phyloP scores from a whole-genome alignment of 2,113 vertebrate species.

The Tupaia chinensis region DNA sequence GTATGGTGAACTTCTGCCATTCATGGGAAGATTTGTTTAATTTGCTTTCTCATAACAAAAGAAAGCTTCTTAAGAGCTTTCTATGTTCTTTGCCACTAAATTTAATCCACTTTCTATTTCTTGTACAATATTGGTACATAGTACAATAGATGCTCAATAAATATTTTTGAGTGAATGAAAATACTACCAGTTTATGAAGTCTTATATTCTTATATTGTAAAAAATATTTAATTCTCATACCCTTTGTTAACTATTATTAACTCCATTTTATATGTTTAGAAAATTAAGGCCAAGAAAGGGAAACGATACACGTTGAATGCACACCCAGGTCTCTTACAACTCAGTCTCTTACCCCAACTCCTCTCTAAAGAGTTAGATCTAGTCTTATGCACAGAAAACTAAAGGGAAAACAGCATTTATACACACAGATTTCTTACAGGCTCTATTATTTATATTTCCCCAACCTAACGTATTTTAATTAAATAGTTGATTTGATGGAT shows the following conservation, averaged over 20 bases:
- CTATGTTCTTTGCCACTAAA: neutral
- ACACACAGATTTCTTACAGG: neutral
- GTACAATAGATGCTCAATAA: neutral
- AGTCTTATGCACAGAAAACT: neutral
- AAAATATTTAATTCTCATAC: neutral
- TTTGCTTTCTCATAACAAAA: constrained; percentile 9
- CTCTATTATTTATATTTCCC: constrained; percentile 29
- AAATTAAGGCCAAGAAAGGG: neutral
- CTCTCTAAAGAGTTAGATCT: neutral
- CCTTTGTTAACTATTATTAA: neutral
- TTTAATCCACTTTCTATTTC: neutral
- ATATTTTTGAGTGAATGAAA: constrained; percentile 10
- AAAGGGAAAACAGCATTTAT: neutral
- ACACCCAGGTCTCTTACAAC: neutral
- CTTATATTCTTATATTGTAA: neutral
- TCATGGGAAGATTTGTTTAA: neutral
- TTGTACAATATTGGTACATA: neutral
- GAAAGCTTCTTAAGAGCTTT: neutral
- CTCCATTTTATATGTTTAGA: neutral
- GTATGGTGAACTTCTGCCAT: too few species aligned
- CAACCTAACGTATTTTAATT: constrained; percentile 59
- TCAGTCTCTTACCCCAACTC: neutral
- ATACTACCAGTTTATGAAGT: neutral
- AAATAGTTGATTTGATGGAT: constrained; percentile 53
- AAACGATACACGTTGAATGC: neutral